Evolutionary conservation across 2,888 invertebrate genomes (phyloP).

Genomic region (Caenorhabditis drosophilae): DNA sequence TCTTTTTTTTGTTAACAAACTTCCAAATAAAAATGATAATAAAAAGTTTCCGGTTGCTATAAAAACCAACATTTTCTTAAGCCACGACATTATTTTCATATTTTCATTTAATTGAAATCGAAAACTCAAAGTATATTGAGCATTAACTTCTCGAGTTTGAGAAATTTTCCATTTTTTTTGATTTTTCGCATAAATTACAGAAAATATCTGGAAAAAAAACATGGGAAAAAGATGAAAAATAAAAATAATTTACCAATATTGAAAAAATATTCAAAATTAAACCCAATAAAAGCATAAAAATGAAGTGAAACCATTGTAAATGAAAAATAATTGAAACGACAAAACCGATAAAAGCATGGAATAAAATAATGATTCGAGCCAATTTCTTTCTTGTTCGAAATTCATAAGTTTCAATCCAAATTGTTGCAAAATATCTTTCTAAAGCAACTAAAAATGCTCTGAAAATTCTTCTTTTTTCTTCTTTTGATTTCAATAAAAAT

Average conservation of each 20-base stretch:
- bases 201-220: not conserved
- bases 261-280: too few relatives aligned
- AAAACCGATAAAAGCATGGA: not conserved
- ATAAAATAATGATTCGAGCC: too few relatives aligned
- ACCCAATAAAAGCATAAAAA: too few relatives aligned
- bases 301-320: too few relatives aligned
- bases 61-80: too few relatives aligned
- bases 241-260: conserved; percentile 6
- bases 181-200: conserved; percentile 8
- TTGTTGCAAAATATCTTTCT: not conserved
- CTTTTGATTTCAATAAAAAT: not conserved
- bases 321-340: conserved; percentile 6
- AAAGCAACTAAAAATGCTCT: not conserved
- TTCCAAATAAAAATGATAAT: too few relatives aligned
- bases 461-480: too few relatives aligned
- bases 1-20: too few relatives aligned
- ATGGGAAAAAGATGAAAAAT: not conserved
- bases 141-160: conserved; percentile 14
- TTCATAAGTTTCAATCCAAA: not conserved
- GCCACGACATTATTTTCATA: conserved; percentile 26
- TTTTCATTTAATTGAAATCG: conserved; percentile 30
- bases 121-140: conserved; percentile 13
- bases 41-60: too few relatives aligned
- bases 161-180: conserved; percentile 11
- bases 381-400: too few relatives aligned